Evolutionary conservation across 2,113 vertebrate species (phyloP), one percentile per base, ranked within the genome.

Genomic region (Cariama cristata): DNA sequence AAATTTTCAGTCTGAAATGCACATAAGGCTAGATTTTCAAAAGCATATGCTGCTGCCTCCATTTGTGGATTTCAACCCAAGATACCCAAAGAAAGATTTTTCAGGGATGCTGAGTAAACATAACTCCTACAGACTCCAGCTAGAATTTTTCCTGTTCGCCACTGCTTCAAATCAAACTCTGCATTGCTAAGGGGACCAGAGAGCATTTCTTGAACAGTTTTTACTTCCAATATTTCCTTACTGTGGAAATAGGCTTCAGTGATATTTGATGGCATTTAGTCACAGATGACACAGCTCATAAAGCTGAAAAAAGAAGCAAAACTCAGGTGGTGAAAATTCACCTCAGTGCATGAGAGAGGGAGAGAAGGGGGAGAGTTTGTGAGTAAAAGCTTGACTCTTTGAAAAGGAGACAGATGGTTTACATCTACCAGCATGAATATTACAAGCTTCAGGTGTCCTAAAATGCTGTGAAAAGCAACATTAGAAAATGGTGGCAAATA

Each of bases 241-340:
- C 49, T 76, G 60, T 95, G 90, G 79, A 95, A 96, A 89, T 12
- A 92, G 49, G 68, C 82, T 86, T 74, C 92, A 94, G 56, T 84
- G 92, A 77, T 93, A 67, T 83, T 97, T 68, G 72, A 88, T 50
- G 82, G 44, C 64, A 56, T 95, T 92, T 86, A 74, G 63, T 77
- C 50, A 73, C 44, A 95, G 75, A 90, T 83, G 92, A 94, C 50
- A 82, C 85, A 94, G 81, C 50, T 92, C 85, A 59, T 93, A 93
- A 93, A 92, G 64, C 26, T 1, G 5, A 60, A 86, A 69, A 72
- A 28, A 28, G 10, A 7, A 58, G 26, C 18, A 89, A 79, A 93
- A 83, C 26, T 97, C 88, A 97, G 94, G 82, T 88, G 91, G 56
- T 56, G 76, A 84, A 86, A 94, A 96, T 97, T 95, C 79, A 94